These are phyloP conservation scores for Geopemphigus sp. DNA, from an alignment of 1,140 invertebrate genomes.

Conservation along the genomic window DNA sequence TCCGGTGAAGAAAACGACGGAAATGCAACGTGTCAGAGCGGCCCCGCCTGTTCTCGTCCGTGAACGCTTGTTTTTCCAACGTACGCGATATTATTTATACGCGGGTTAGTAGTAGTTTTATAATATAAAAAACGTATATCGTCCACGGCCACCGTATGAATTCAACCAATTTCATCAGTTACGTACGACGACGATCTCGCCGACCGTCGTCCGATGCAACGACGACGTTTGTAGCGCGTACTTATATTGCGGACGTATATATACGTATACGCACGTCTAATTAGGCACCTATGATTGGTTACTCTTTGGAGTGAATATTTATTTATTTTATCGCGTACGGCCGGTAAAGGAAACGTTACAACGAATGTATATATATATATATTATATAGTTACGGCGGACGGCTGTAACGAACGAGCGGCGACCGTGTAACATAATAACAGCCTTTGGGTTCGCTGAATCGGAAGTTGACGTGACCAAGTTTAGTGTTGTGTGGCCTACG, in stretches of 20 bases:
- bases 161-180: background rate
- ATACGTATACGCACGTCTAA: background rate
- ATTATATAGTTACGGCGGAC: background rate
- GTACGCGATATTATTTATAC: too few relatives aligned
- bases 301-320: slow-evolving; percentile 46
- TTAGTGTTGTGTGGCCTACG: slow-evolving; percentile 48
- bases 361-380: background rate
- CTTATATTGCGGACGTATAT: background rate
- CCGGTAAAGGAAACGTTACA: slow-evolving; percentile 13
- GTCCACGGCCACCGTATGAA: too few relatives aligned
- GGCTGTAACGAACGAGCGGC: background rate
- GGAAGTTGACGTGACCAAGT: slow-evolving; percentile 49
- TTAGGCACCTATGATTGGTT: slow-evolving; percentile 36
- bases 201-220: background rate
- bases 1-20: too few relatives aligned
- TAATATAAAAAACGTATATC: background rate
- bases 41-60: too few relatives aligned
- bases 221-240: background rate
- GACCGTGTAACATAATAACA: slow-evolving; percentile 39
- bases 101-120: too few relatives aligned
- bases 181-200: background rate
- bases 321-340: slow-evolving; percentile 18
- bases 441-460: slow-evolving; percentile 48
- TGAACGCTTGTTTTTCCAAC: too few relatives aligned
- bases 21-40: too few relatives aligned